Conservation (phyloP, 2,888 invertebrate genomes). For the Drosophila falleni region DNA sequence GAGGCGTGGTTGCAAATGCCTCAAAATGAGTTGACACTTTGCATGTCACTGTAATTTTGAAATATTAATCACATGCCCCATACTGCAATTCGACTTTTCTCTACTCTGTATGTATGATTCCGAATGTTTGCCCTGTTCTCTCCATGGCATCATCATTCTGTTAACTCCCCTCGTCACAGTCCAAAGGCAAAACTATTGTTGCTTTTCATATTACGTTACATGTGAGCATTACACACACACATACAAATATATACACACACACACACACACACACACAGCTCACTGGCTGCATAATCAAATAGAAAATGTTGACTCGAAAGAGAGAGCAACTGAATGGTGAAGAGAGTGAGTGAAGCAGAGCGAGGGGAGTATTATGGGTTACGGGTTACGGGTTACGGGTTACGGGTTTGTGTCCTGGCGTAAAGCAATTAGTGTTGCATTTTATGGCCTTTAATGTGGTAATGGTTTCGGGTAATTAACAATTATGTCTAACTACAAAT, state of each 20-base stretch:
- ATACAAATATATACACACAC: not conserved
- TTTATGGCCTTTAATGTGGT: conserved; percentile 82
- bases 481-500: conserved; percentile 82
- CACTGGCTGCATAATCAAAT: conserved; percentile 75
- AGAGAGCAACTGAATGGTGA: conserved; percentile 14
- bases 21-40: conserved; percentile 79
- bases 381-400: conserved; percentile 8
- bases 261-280: conserved; percentile 5
- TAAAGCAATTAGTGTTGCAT: conserved; percentile 82
- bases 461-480: conserved; percentile 81
- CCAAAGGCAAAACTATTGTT: conserved; percentile 64
- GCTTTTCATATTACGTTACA: conserved; percentile 71
- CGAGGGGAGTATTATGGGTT: not conserved
- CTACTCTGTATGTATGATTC: conserved; percentile 11
- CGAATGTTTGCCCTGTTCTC: conserved; percentile 44
- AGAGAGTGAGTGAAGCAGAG: not conserved
- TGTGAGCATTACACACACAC: conserved; percentile 54
- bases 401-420: conserved; percentile 51
- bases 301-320: conserved; percentile 60
- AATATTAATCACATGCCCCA: conserved; percentile 77
- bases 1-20: conserved; percentile 45
- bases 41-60: conserved; percentile 82
- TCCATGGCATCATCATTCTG: conserved; percentile 64
- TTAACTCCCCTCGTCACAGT: not conserved
- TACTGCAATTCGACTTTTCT: conserved; percentile 53